Evolutionary conservation across 1,140 invertebrate species (phyloP).

Genomic region (Drosophila navojoa): DNA sequence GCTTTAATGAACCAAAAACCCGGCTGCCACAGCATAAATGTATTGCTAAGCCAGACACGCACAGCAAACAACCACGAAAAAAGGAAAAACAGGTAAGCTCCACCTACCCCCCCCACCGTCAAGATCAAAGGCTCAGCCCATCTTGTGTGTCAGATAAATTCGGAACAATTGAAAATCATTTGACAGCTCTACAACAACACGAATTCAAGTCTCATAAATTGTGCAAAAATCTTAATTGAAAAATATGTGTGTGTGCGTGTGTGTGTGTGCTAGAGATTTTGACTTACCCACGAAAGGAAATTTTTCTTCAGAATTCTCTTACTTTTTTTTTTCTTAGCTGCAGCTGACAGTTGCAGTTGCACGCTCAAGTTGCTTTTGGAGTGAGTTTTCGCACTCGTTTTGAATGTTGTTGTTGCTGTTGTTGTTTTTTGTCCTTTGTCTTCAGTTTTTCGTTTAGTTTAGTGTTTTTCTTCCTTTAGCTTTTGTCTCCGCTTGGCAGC

Average conservation of each 20-base stretch:
- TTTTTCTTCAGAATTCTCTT: background rate
- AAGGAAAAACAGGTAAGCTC: background rate
- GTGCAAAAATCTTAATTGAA: conserved; percentile 23
- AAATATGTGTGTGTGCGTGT: conserved; percentile 1
- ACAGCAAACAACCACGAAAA: conserved; percentile 13
- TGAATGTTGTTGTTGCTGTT: background rate
- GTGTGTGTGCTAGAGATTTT: background rate
- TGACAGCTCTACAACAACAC: background rate
- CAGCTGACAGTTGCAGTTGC: conserved; percentile 29
- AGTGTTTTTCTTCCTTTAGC: background rate
- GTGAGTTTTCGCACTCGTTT: conserved; percentile 21
- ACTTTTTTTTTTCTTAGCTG: background rate
- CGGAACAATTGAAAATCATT: conserved; percentile 25
- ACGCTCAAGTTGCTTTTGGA: conserved; percentile 29
- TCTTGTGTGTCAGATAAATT: too few relatives aligned
- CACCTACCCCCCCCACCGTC: conserved; percentile 26
- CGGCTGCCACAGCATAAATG: background rate
- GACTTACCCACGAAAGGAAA: conserved; percentile 30
- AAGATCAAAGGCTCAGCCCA: background rate
- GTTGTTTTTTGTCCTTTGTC: conserved; percentile 27
- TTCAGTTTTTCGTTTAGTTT: conserved; percentile 21
- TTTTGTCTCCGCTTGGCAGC: conserved; percentile 21
- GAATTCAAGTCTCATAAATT: conserved; percentile 11
- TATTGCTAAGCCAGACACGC: conserved; percentile 41
- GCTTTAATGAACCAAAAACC: conserved; percentile 10